phyloP scores from a whole-genome alignment of 2,113 vertebrate genomes.

The Eclectus roratus region DNA sequence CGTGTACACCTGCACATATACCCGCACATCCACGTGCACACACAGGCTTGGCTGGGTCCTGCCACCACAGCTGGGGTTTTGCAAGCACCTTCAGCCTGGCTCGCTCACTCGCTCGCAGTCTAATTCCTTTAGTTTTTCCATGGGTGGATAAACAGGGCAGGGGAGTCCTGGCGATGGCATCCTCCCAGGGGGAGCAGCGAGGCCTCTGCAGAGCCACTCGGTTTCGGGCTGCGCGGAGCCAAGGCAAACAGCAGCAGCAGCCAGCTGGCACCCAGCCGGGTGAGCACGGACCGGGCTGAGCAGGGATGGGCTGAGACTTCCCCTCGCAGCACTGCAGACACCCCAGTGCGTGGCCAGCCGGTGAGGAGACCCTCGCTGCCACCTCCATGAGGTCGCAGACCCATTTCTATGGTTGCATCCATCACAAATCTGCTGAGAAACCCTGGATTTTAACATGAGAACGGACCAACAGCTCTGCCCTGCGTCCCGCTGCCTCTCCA shows the following conservation, averaged over 20 bases:
- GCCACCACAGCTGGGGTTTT: not conserved
- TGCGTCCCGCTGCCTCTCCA: not conserved
- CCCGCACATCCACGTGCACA: not conserved
- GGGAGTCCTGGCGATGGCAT: conserved; percentile 19
- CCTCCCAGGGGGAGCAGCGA: not conserved
- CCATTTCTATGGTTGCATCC: not conserved
- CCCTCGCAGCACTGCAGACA: not conserved
- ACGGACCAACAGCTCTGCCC: not conserved
- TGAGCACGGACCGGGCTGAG: not conserved
- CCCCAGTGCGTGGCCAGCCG: not conserved
- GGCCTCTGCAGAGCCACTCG: not conserved
- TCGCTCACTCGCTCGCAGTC: not conserved
- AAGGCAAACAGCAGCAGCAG: conserved; percentile 13
- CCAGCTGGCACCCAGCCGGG: conserved; percentile 15
- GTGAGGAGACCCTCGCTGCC: not conserved
- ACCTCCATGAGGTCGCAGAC: not conserved
- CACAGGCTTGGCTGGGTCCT: not conserved
- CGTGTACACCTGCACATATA: not conserved
- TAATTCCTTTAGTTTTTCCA: not conserved
- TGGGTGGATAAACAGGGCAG: conserved; percentile 37
- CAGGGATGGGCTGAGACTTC: not conserved
- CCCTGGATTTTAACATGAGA: not conserved
- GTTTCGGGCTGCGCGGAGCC: conserved; percentile 9
- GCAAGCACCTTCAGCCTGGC: not conserved
- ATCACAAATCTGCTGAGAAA: not conserved